phyloP scores from a whole-genome alignment of 2,113 vertebrate genomes.

The Pyxicephalus adspersus region DNA sequence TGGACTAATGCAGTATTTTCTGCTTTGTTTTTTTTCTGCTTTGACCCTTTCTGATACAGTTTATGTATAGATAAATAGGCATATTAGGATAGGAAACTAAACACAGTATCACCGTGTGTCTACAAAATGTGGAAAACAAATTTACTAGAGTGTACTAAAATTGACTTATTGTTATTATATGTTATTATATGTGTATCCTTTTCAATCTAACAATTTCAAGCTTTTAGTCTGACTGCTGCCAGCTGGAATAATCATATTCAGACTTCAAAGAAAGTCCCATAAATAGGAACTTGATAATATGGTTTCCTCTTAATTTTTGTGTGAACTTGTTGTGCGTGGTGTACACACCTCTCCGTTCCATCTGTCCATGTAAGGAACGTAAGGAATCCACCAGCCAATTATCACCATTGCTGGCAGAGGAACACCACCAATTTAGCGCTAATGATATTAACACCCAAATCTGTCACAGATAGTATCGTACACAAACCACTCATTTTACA shows the following conservation, averaged over 20 bases:
- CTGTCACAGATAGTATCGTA: neutral
- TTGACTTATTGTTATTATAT: too few relatives aligned
- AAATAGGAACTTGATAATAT: neutral
- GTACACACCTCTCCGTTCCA: neutral
- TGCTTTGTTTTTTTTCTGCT: too few relatives aligned
- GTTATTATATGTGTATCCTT: neutral
- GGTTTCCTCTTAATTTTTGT: neutral
- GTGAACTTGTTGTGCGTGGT: neutral
- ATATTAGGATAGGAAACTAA: too few relatives aligned
- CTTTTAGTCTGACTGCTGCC: neutral
- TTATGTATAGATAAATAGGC: too few relatives aligned
- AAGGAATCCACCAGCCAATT: neutral
- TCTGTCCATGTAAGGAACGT: neutral
- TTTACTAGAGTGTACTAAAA: neutral
- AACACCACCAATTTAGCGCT: neutral
- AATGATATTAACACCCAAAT: constrained; percentile 10
- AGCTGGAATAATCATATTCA: constrained; percentile 8
- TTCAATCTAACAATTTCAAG: neutral
- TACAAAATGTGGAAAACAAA: too few relatives aligned
- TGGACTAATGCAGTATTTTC: too few relatives aligned
- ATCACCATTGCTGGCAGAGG: neutral
- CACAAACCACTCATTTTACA: neutral
- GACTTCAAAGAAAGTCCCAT: neutral
- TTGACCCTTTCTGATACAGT: too few relatives aligned
- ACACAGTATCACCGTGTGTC: too few relatives aligned